Base-by-base conservation (phyloP, 2,113 vertebrate species). In the Amia ocellicauda region DNA sequence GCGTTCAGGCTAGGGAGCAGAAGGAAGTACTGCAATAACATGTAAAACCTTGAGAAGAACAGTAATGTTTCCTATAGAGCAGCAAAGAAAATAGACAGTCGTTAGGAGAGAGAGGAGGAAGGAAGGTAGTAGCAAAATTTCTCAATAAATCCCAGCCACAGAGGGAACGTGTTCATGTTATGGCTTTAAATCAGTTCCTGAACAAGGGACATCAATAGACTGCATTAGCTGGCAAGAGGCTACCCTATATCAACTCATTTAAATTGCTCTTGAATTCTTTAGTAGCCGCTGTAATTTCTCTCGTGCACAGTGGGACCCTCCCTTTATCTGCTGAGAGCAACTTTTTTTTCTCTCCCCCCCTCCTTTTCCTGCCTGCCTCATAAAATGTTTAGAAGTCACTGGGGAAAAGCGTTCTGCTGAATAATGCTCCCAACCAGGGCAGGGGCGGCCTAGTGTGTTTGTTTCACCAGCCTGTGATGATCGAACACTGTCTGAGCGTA, bases 191-290 rank as follows among this genome's bases (percentile, higher is more conserved):
- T 67, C 65, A 61, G 58, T 29, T 29, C 5, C 2, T 23, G 59
- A 61, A 68, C 20, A 27, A 61, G 50, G 49, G 7, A 56, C 66
- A 68, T 68, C 66, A 68, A 68, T 61, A 68, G 27, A 55, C 40
- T 60, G 58, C 66, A 68, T 68, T 68, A 68, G 66, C 58, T 47
- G 42, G 23, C 27, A 40, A 63, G 51, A 51, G 40, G 4, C 23
- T 17, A 19, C 19, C 51, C n/a, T 29, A n/a, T 41, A 55, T 45
- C 20, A 45, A 20, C 31, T 10, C 13, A 24, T 58, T 41, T 67
- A 20, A 59, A 42, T 41, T 60, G 29, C 19, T 22, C 19, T 58
- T 60, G 36, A 31, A 23, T 59, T 59, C 57, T 24, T n/a, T 45
- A 9, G 22, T 29, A 17, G 22, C 14, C 4, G 11, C 40, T 60